Base-by-base conservation (phyloP, 2,113 vertebrate genomes). In the Eleginops maclovinus region DNA sequence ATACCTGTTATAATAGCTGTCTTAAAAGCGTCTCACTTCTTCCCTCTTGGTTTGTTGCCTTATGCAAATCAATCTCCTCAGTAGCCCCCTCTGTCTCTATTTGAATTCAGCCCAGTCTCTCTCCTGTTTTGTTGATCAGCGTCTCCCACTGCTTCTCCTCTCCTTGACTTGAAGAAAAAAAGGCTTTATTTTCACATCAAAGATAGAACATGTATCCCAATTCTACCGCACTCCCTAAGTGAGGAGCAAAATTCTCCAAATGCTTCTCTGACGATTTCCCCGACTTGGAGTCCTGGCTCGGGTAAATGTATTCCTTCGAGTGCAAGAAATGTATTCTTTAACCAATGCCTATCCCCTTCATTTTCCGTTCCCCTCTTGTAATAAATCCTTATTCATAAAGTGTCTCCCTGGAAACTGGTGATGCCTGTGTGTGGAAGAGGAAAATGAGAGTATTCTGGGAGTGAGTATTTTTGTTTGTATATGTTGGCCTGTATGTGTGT, bases 361-460 rank as follows among this genome's bases (percentile, higher is more conserved):
- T 65, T 75, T 77, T 50, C 21, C 56, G 22, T 61, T 1, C 36
- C 43, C 41, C 40, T 49, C 7, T 2, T 63, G 58, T 78, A 73
- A 73, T 88, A 89, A 81, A 82, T 84, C 72, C 88, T 88, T 73
- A 83, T 77, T 86, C 80, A 88, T 84, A 43, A 73, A 72, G 80
- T 76, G 85, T 84, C 83, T 77, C 77, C 66, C 40, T 81, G 62
- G 80, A 87, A 88, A 86, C 55, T 43, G 47, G 12, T 76, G 55
- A 83, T 53, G 55, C 28, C 46, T 47, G 3, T 46, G 15, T n/a
- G 17, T 62, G 36, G 72, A 60, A 55, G 69, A 55, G 31, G 51
- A 64, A 44, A 51, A 64, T 53, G 51, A 60, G 28, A 60, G 17
- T 26, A 40, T 47, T 55, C 1, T 2, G 3, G 15, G 11, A 58